phyloP scores from a whole-genome alignment of 1,140 invertebrate species.

The Zaprionus taronus region DNA sequence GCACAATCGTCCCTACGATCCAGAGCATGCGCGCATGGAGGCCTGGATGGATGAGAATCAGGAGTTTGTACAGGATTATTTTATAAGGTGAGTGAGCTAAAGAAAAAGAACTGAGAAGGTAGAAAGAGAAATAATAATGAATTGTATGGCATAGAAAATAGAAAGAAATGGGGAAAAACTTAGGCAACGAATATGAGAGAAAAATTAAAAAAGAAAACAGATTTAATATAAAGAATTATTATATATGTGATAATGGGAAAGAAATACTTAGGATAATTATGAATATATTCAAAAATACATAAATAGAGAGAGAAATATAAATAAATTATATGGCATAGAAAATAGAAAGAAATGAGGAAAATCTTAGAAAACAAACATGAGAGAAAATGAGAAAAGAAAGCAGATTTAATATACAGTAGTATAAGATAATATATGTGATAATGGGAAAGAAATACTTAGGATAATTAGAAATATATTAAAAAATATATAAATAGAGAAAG shows the following conservation, averaged over 20 bases:
- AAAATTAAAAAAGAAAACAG: background rate
- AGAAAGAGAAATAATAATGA: background rate
- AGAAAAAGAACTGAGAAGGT: background rate
- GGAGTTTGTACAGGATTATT: slow-evolving; percentile 97
- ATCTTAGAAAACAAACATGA: background rate
- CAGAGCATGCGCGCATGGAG: slow-evolving; percentile 93
- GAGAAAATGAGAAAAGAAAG: accelerated
- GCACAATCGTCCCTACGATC: slow-evolving; percentile 88
- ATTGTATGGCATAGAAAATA: background rate
- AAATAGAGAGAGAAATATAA: background rate
- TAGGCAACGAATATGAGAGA: background rate
- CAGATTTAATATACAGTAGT: background rate
- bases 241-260: too few relatives aligned
- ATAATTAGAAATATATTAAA: too few relatives aligned
- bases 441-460: too few relatives aligned
- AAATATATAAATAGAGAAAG: too few relatives aligned
- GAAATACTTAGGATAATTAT: too few relatives aligned
- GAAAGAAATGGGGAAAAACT: background rate
- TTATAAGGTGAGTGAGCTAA: slow-evolving; percentile 89
- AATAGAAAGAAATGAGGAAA: background rate
- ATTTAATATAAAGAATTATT: background rate
- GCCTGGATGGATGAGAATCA: slow-evolving; percentile 98
- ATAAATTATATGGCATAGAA: background rate
- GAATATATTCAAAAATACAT: too few relatives aligned
- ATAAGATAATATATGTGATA: too few relatives aligned